Percentiles rank a stretch among this genome's conserved stretches.
Evolutionary conservation across 2,797 vertebrate species (phyloP).

Genomic region (Eremophila alpestris): DNA sequence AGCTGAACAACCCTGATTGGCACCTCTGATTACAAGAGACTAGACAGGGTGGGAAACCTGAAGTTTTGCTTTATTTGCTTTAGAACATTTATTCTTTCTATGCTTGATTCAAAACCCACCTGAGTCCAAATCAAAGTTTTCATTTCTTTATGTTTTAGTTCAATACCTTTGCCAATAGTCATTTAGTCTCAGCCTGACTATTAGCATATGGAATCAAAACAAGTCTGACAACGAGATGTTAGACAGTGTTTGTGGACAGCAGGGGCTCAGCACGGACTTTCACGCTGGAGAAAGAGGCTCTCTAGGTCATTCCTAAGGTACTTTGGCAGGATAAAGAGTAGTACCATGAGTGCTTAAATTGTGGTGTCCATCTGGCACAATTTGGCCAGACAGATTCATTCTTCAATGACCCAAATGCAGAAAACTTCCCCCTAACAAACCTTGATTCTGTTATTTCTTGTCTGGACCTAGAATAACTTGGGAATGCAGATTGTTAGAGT

Average conservation of each 20-base stretch:
- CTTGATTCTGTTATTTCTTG: neutral
- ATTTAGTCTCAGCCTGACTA: slow-evolving; percentile 20
- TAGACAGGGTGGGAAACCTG: neutral
- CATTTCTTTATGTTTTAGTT: neutral
- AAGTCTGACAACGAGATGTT: neutral
- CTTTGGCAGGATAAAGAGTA: neutral
- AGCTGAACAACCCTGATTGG: neutral
- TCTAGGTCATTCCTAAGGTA: neutral
- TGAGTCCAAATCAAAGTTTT: neutral
- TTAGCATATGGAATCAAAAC: neutral
- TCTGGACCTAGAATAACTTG: neutral
- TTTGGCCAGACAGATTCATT: neutral
- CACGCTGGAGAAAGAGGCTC: neutral
- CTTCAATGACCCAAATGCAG: neutral
- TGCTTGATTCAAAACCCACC: neutral
- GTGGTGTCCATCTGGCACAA: neutral
- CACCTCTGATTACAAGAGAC: neutral
- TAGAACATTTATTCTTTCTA: neutral
- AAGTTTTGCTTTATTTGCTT: neutral
- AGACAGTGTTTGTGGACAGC: slow-evolving; percentile 4
- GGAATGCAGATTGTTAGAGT: neutral
- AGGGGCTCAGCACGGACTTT: neutral
- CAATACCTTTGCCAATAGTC: neutral
- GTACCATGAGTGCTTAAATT: neutral
- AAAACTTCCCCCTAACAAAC: neutral